Base-by-base conservation (phyloP, 2,888 invertebrate genomes). In the Hedya salicella region DNA sequence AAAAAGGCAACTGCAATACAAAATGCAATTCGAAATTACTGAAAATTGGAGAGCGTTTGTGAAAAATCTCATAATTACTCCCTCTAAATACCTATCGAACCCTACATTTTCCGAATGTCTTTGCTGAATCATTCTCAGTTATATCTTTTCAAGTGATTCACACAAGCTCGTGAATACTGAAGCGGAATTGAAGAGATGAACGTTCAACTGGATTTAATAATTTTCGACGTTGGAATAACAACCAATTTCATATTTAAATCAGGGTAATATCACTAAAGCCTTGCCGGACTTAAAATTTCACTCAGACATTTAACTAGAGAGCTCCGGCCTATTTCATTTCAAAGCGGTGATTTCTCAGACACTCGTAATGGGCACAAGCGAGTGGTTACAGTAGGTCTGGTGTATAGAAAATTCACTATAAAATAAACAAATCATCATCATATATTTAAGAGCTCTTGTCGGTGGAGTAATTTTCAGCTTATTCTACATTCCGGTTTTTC, bases 231-330 rank as follows among this genome's bases (percentile, higher is more conserved):
- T 13, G 53, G 48, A 66, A 60, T 61, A 61, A 66, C 66, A 66
- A 54, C 60, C 66, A 66, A 66, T 61, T 65, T 61, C 66, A 66
- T 66, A 66, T 66, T 66, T 66, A 66, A 66, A 66, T 54, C 49
- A 66, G 25, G 42, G 65, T 65, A 59, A 65, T 65, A 66, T 54
- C 49, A 66, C 60, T 61, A 16, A 53, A 66, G 53, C 53, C 46
- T 17, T 40, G 48, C 32, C 25, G 60, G 66, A 66, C 60, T 66
- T 54, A 61, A 61, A 59, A 61, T 61, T 61, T 66, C 61, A 66
- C 61, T 66, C 66, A 61, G 54, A 61, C 60, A 48, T 54, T 66
- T 66, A 49, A 66, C 40, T 54, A 66, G 66, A 54, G 60, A 49
- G 62, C 61, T 61, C 32, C 50, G 50, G 57, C 66, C 62, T 68